These are phyloP conservation scores for Dynastes hyllus DNA, from an alignment of 2,888 invertebrate species.

Conservation along the genomic window DNA sequence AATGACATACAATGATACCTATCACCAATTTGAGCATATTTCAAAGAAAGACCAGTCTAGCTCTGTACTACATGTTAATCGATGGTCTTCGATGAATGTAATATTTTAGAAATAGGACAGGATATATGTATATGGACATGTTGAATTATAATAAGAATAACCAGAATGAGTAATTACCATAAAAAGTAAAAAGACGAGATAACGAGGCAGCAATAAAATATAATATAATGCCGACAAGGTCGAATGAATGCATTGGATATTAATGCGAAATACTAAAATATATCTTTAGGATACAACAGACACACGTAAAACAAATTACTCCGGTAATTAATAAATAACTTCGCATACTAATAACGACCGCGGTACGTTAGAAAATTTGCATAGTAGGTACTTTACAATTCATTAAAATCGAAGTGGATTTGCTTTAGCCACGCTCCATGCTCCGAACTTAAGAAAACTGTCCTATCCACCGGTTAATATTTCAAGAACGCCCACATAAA, in stretches of 20 bases:
- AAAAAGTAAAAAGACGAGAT: no score
- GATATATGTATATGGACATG: no score
- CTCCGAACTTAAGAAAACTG: constrained; percentile 4
- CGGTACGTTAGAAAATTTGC: constrained; percentile 36
- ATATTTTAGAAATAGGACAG: no score
- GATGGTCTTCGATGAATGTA: no score
- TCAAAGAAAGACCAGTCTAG: no score
- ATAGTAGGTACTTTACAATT: constrained; percentile 41
- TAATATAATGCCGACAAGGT: constrained; percentile 12
- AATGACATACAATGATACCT: no score
- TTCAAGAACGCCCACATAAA: constrained; percentile 36
- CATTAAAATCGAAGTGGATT: constrained; percentile 41
- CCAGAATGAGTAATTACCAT: no score
- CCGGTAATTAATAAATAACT: constrained; percentile 41
- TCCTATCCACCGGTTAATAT: constrained; percentile 22
- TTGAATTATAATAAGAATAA: no score
- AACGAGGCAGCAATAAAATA: no score
- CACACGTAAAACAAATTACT: constrained; percentile 33
- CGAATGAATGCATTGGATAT: constrained; percentile 22
- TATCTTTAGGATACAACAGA: constrained; percentile 19
- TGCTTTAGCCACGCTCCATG: constrained; percentile 19
- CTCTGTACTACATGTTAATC: no score
- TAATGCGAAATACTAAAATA: constrained; percentile 13
- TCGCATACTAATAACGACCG: constrained; percentile 20
- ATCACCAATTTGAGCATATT: no score